These are phyloP conservation scores for Climacteris rufus DNA, from an alignment of 2,113 vertebrate species.

Conservation along the genomic window DNA sequence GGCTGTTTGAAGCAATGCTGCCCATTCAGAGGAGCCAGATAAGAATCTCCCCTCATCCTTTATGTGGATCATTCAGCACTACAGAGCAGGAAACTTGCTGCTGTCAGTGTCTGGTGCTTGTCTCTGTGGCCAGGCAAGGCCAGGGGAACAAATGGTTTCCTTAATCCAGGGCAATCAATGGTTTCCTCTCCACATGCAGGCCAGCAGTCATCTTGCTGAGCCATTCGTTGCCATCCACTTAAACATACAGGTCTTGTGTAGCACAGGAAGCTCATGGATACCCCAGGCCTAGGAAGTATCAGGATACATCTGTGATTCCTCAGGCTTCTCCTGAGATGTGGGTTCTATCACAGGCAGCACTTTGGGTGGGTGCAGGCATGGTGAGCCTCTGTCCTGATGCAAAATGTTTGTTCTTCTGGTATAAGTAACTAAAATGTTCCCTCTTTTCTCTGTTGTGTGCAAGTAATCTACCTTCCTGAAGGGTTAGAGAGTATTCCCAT, in stretches of 20 bases:
- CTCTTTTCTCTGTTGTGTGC: not conserved
- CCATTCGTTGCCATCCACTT: accelerated
- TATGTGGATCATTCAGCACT: not conserved
- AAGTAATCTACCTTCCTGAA: not conserved
- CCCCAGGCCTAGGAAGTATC: not conserved
- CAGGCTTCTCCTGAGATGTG: not conserved
- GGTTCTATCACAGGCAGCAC: not conserved
- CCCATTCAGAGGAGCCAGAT: not conserved
- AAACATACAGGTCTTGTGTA: not conserved
- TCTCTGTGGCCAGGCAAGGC: too few relatives aligned
- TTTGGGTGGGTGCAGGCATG: not conserved
- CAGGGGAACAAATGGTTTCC: not conserved
- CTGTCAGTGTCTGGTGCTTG: not conserved
- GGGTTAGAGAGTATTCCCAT: not conserved
- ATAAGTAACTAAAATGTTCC: not conserved
- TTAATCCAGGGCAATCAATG: accelerated
- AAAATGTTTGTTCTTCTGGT: not conserved
- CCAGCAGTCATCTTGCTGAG: not conserved
- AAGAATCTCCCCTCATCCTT: not conserved
- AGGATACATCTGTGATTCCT: not conserved
- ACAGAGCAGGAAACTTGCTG: not conserved
- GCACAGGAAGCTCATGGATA: not conserved
- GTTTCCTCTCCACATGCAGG: not conserved
- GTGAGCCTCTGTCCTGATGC: not conserved
- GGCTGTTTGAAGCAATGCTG: not conserved